These are phyloP conservation scores for Portunus trituberculatus DNA, from an alignment of 1,140 invertebrate genomes.

Conservation along the genomic window DNA sequence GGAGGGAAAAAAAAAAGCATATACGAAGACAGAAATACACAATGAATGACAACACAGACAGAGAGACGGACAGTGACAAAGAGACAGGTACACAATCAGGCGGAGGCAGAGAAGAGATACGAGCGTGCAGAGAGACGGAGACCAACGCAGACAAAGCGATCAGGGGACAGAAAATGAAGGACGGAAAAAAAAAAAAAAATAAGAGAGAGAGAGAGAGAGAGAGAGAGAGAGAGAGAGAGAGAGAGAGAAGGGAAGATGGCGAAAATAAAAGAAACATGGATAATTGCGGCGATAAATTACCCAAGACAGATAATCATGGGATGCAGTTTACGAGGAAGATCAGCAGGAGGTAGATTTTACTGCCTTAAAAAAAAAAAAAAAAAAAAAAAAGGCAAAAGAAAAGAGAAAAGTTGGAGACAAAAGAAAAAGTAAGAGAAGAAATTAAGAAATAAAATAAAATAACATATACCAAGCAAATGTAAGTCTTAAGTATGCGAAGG, in stretches of 20 bases:
- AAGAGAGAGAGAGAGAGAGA: neutral
- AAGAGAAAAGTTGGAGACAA: too few species aligned
- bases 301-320: neutral
- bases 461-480: neutral
- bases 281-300: neutral
- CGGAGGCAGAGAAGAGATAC: too few species aligned
- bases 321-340: neutral
- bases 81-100: neutral
- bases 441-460: too few species aligned
- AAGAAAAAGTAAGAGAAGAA: too few species aligned
- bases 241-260: neutral
- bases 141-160: neutral
- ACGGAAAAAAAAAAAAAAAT: neutral
- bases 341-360: neutral
- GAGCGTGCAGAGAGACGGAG: neutral
- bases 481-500: neutral
- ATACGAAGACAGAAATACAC: too few species aligned
- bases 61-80: neutral
- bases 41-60: neutral
- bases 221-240: neutral
- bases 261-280: neutral
- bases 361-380: neutral
- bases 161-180: neutral
- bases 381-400: too few species aligned
- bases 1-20: too few species aligned